Evolutionary conservation across 2,888 invertebrate species (phyloP), one percentile per base, ranked within the genome.

Genomic region (Myathropa florea): DNA sequence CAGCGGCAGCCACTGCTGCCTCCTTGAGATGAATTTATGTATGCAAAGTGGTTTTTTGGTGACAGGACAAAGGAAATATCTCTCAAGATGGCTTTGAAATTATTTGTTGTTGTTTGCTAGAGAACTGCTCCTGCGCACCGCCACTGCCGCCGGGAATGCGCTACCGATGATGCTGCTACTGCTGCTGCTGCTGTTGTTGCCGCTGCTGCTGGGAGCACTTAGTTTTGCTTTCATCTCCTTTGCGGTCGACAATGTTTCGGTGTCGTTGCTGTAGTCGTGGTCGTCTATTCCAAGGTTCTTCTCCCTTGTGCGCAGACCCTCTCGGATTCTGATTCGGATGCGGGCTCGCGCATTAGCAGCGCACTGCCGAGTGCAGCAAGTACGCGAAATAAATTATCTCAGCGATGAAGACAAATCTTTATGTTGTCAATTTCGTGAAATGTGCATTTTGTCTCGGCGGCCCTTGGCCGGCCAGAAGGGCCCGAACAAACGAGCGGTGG

Each of bases 1-100:
- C 39, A n/a, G 39, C 28, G 18, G 24, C 26, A n/a, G 64, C 9
- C 73, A 55, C 67, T 75, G 78, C 78, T 83, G 86, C 86, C 86
- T 83, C 55, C 78, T 79, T 75, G 86, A 91, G 91, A 91, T 91
- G 91, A 91, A 91, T 91, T 91, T 92, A 91, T 91, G 91, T 91
- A 91, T 91, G 91, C 91, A 91, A 91, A 91, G 89, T 90, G 91
- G 88, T 89, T 89, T 90, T 89, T 89, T 83, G 87, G 89, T 89
- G 88, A 89, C 89, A 89, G 89, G 85, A 89, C 89, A 89, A 89
- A 89, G 84, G 89, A 88, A 89, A 89, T 89, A 88, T 88, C 88
- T 89, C 73, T 79, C 75, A 63, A 75, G 83, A 79, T 86, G 86
- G 79, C 71, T 79, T 75, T 86, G 78, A 83, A 86, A 86, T 86